A percentile compares a stretch with the other conserved stretches of the same genome.
These are phyloP conservation scores for Scaptomyza polygonia DNA, from an alignment of 2,888 invertebrate species.

Conservation along the genomic window DNA sequence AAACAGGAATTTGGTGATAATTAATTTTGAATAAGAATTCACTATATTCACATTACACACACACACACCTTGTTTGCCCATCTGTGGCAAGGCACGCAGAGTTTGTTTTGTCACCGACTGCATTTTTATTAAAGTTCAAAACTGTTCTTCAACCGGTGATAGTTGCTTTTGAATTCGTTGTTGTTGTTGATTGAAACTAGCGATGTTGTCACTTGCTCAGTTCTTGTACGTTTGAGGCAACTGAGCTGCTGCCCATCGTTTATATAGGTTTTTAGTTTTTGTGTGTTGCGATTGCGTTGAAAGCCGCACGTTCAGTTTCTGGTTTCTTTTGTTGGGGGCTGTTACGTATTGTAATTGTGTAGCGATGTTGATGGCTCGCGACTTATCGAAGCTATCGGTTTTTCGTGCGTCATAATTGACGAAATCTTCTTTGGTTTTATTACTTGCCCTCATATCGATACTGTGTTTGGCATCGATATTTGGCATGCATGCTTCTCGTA, in stretches of 20 bases:
- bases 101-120: slow-evolving; percentile 75
- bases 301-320: slow-evolving; percentile 46
- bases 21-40: background rate
- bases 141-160: slow-evolving; percentile 30
- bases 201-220: slow-evolving; percentile 45
- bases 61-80: slow-evolving; percentile 76
- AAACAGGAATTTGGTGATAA: background rate
- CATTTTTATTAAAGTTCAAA: slow-evolving; percentile 44
- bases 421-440: slow-evolving; percentile 6
- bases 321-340: slow-evolving; percentile 12
- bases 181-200: slow-evolving; percentile 17
- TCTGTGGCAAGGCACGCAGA: slow-evolving; percentile 68
- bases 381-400: slow-evolving; percentile 32
- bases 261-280: slow-evolving; percentile 43
- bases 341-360: slow-evolving; percentile 44
- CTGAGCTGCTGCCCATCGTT: slow-evolving; percentile 22
- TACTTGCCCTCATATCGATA: slow-evolving; percentile 31
- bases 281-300: slow-evolving; percentile 36
- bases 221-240: slow-evolving; percentile 46
- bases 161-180: slow-evolving; percentile 16
- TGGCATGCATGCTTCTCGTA: slow-evolving; percentile 26
- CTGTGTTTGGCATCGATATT: background rate
- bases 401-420: slow-evolving; percentile 3
- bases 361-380: background rate
- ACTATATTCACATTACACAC: slow-evolving; percentile 12